These are phyloP conservation scores for Metallyticus violacea DNA, from an alignment of 2,888 invertebrate species.

Conservation along the genomic window DNA sequence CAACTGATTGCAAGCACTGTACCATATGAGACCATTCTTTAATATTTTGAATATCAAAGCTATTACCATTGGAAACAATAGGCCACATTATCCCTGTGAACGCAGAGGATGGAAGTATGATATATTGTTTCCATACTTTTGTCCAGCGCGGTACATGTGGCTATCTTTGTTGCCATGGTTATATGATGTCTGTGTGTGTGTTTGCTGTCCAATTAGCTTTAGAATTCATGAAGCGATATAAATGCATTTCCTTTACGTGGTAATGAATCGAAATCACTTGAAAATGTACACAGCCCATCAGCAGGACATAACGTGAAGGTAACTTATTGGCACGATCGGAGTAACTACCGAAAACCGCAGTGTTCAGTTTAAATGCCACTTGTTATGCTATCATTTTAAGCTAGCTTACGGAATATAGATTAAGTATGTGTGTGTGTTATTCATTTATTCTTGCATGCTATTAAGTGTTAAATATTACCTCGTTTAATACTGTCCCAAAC, in stretches of 20 bases:
- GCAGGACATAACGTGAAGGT: neutral
- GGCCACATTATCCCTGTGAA: neutral
- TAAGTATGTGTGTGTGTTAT: neutral
- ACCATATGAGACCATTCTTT: too few relatives aligned
- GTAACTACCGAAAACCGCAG: neutral
- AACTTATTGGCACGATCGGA: neutral
- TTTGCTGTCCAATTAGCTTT: neutral
- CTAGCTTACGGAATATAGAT: neutral
- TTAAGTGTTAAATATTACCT: neutral
- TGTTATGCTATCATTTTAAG: neutral
- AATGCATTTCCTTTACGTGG: neutral
- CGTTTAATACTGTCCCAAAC: too few relatives aligned
- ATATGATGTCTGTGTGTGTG: neutral
- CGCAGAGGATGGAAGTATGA: neutral
- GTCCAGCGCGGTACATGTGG: neutral
- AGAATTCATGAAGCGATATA: neutral
- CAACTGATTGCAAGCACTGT: too few relatives aligned
- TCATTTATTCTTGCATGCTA: neutral
- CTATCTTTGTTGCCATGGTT: neutral
- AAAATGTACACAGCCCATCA: neutral
- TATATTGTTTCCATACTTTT: neutral
- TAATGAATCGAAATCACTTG: neutral
- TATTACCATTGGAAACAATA: neutral
- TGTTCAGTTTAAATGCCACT: neutral
- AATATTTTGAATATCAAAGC: too few relatives aligned